These are phyloP conservation scores for Spinibarbus caldwelli DNA, from an alignment of 2,797 vertebrate genomes.

Conservation along the genomic window DNA sequence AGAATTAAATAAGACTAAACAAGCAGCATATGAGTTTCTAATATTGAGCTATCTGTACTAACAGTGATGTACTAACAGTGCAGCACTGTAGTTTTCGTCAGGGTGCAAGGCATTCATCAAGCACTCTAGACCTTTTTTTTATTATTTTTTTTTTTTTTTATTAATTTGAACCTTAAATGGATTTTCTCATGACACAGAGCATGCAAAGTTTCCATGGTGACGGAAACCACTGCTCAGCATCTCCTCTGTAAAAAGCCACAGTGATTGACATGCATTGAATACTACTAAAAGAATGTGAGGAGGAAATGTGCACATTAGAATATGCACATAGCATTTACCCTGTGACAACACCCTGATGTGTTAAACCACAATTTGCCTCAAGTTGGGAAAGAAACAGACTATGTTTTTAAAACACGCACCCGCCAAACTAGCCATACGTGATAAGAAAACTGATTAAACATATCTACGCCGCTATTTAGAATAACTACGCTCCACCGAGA, in stretches of 20 bases:
- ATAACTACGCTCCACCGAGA: conserved; percentile 42
- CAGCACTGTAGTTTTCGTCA: conserved; percentile 48
- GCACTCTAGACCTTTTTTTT: conserved; percentile 49
- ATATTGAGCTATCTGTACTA: conserved; percentile 9
- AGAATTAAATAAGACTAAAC: background rate
- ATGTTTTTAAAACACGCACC: conserved; percentile 63
- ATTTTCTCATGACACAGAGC: conserved; percentile 62
- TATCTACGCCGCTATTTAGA: conserved; percentile 46
- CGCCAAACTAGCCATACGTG: conserved; percentile 60
- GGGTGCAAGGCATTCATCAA: conserved; percentile 56
- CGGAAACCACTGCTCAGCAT: conserved; percentile 58
- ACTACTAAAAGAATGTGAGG: conserved; percentile 60
- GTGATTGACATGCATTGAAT: conserved; percentile 64
- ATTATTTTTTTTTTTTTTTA: too few relatives aligned
- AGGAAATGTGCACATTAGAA: conserved; percentile 64
- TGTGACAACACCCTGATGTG: conserved; percentile 65
- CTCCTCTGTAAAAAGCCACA: conserved; percentile 59
- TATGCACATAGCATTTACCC: conserved; percentile 66
- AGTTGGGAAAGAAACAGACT: conserved; percentile 64
- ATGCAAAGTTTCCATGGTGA: conserved; percentile 66
- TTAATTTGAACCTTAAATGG: conserved; percentile 65
- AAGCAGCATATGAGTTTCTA: background rate
- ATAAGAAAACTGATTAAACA: conserved; percentile 56
- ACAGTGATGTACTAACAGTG: conserved; percentile 40
- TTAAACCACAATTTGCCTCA: conserved; percentile 64